Evolutionary conservation across 2,113 vertebrate genomes (phyloP).

Genomic region (Mustelus asterias): DNA sequence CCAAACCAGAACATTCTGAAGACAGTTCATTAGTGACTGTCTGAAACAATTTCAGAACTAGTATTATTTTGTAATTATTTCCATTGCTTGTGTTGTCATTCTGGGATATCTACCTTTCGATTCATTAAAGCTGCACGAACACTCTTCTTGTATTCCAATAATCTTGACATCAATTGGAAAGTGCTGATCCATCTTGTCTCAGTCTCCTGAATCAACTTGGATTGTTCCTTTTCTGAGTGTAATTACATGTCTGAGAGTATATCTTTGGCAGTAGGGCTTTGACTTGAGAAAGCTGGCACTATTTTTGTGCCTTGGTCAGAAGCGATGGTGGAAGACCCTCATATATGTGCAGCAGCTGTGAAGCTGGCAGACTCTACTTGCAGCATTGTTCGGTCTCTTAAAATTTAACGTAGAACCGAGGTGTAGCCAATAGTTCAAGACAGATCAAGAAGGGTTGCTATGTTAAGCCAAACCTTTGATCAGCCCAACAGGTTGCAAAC

Average conservation of each 20-base stretch:
- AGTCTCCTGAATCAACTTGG: conserved; percentile 1
- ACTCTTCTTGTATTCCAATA: neutral
- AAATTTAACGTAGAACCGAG: neutral
- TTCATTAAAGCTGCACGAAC: neutral
- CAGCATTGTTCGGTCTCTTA: neutral
- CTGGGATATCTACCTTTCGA: neutral
- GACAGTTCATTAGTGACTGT: conserved; percentile 32
- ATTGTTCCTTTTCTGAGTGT: neutral
- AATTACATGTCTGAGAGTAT: neutral
- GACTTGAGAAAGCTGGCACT: neutral
- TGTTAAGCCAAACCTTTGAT: neutral
- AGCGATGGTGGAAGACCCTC: neutral
- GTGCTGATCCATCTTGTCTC: neutral
- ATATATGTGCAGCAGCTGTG: neutral
- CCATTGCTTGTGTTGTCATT: neutral
- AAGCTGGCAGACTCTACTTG: neutral
- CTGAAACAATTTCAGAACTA: conserved; percentile 8
- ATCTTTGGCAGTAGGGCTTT: neutral
- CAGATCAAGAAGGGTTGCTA: neutral
- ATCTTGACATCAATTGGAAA: neutral
- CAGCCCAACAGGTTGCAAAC: neutral
- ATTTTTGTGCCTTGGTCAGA: neutral
- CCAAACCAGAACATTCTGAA: neutral
- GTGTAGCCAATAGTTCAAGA: neutral
- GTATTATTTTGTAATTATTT: conserved; percentile 33